These are phyloP conservation scores for Agrochola circellaris DNA, from an alignment of 2,888 invertebrate species.

Conservation along the genomic window DNA sequence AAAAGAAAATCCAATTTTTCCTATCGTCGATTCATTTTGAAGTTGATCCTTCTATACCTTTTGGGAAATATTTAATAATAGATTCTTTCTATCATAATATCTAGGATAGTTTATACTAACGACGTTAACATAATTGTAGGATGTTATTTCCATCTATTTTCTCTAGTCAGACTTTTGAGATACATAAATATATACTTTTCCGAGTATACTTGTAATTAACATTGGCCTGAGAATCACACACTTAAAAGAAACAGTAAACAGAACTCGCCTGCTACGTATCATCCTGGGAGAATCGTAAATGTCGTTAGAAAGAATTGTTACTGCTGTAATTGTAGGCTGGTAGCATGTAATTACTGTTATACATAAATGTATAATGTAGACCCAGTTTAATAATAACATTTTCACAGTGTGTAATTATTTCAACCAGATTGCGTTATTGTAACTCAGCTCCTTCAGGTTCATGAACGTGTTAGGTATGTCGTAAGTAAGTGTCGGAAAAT, in stretches of 20 bases:
- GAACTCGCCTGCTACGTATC: slow-evolving; percentile 32
- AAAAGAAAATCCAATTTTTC: slow-evolving; percentile 72
- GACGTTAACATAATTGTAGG: slow-evolving; percentile 3
- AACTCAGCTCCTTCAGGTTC: slow-evolving; percentile 44
- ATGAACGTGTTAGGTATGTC: slow-evolving; percentile 31
- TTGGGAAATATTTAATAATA: slow-evolving; percentile 63
- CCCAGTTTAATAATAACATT: slow-evolving; percentile 18
- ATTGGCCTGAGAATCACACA: slow-evolving; percentile 4
- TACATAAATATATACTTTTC: not conserved
- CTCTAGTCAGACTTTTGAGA: not conserved
- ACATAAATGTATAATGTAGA: slow-evolving; percentile 26
- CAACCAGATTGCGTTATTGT: slow-evolving; percentile 49
- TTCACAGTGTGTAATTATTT: slow-evolving; percentile 48
- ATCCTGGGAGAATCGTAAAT: slow-evolving; percentile 44
- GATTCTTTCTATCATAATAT: slow-evolving; percentile 28
- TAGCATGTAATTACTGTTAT: slow-evolving; percentile 32
- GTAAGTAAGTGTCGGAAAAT: slow-evolving; percentile 54
- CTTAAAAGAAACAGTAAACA: slow-evolving; percentile 29
- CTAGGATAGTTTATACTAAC: slow-evolving; percentile 11
- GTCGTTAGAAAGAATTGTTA: slow-evolving; percentile 47
- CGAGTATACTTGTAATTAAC: slow-evolving; percentile 21
- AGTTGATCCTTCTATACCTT: slow-evolving; percentile 69
- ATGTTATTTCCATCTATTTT: slow-evolving; percentile 24
- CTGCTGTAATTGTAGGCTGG: slow-evolving; percentile 45
- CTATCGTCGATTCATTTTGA: slow-evolving; percentile 68